Evolutionary conservation across 2,797 vertebrate species (phyloP).

Genomic region (Pelobates cultripes): DNA sequence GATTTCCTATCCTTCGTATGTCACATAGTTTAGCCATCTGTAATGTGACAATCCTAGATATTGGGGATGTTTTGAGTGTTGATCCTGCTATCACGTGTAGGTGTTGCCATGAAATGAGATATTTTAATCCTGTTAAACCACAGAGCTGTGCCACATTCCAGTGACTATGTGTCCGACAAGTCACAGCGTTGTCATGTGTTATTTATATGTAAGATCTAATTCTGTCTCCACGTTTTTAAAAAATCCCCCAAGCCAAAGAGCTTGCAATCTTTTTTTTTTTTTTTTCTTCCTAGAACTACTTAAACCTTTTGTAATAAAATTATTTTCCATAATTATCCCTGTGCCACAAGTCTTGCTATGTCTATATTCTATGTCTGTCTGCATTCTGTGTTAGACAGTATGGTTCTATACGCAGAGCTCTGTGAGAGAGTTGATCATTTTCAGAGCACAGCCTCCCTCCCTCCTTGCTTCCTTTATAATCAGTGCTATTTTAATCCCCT

Average conservation of each 20-base stretch:
- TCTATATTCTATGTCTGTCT: neutral
- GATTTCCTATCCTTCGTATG: neutral
- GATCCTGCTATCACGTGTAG: neutral
- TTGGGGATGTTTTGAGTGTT: neutral
- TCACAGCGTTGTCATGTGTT: too few species aligned
- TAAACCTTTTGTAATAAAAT: too few species aligned
- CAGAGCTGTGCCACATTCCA: neutral
- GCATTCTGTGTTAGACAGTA: neutral
- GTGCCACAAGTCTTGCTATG: too few species aligned
- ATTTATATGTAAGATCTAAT: too few species aligned
- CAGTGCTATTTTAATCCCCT: constrained; percentile 22
- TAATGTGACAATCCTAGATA: neutral
- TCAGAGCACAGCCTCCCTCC: neutral
- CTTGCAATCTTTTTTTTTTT: too few species aligned
- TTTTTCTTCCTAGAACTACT: too few species aligned
- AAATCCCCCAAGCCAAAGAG: too few species aligned
- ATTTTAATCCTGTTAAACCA: neutral
- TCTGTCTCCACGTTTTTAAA: too few species aligned
- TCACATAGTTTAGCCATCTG: neutral
- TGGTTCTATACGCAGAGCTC: neutral
- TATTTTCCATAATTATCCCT: too few species aligned
- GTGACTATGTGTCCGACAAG: neutral
- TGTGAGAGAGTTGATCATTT: neutral
- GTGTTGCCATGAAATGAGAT: neutral
- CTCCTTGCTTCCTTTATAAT: constrained; percentile 17